Base-by-base conservation (phyloP, 2,888 invertebrate genomes). In the Augochlorella aurata region DNA sequence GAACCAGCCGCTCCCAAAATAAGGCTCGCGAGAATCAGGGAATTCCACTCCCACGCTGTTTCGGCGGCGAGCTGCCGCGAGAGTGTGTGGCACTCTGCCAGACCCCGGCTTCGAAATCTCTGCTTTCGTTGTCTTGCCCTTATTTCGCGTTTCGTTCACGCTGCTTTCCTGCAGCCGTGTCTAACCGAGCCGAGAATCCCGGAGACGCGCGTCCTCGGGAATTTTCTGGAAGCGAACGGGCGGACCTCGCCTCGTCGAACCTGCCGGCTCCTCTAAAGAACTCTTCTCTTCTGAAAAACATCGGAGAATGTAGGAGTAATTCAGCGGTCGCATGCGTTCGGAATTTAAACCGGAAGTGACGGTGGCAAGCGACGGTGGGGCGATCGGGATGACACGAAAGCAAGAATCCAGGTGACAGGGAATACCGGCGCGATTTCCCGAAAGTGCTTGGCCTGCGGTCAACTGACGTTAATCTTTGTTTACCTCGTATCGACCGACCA, bases 1-100 rank as follows among this genome's bases (percentile, higher is more conserved):
- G 79, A 68, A 63, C 80, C 79, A 73, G 50, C 78, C 77, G 75
- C 63, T 83, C 87, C 87, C 80, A 89, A 90, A 89, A 89, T 89
- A 87, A 88, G 82, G 82, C 85, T 90, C 88, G 85, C 87, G 88
- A 88, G 89, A 88, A 90, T 87, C 85, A 88, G 89, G 90, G 89
- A 90, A 90, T 89, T 89, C 90, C 90, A 84, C 90, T 90, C 90
- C 88, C 89, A 90, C 90, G 89, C 81, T 79, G 76, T 38, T 65
- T 65, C 63, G 68, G 45, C 73, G 68, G 49, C 75, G 77, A 29
- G 65, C 73, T 52, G 63, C 63, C 47, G 67, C 63, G 74, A 73
- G 77, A 74, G 69, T 69, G 71, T 72, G 77, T 84, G 84, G 87
- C 88, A 77, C 61, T 49, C 49, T 79, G 88, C 87, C 87, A 88